These are phyloP conservation scores for Microtus ochrogaster DNA, from an alignment of 2,113 vertebrate species.

Conservation along the genomic window DNA sequence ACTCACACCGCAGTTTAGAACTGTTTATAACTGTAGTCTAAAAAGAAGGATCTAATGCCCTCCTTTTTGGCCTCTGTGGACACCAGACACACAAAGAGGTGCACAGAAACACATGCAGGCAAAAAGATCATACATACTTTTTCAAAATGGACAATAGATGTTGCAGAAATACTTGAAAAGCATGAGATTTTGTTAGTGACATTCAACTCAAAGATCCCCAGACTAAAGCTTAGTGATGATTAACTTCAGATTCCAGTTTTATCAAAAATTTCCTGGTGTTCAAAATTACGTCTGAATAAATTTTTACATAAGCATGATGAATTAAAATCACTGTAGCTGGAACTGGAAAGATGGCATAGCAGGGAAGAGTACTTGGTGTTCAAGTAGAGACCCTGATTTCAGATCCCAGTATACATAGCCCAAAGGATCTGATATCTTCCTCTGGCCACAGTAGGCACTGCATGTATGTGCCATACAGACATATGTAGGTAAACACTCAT, in stretches of 20 bases:
- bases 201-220: background rate
- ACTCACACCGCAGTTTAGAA: too few relatives aligned
- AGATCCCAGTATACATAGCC: background rate
- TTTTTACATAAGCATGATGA: background rate
- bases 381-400: background rate
- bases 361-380: background rate
- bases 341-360: background rate
- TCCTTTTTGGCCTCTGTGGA: background rate
- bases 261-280: slow-evolving; percentile 1
- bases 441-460: background rate
- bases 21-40: background rate
- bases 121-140: background rate
- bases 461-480: background rate
- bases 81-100: background rate
- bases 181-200: background rate
- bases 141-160: background rate
- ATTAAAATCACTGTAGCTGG: background rate
- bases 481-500: background rate
- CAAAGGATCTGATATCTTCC: background rate
- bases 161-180: background rate
- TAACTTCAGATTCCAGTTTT: background rate
- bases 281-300: background rate
- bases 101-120: background rate
- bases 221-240: background rate
- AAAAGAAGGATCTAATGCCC: background rate